Percentiles rank a stretch among this genome's conserved stretches.
Evolutionary conservation across 2,888 invertebrate genomes (phyloP).

Genomic region (Crematogaster levior): DNA sequence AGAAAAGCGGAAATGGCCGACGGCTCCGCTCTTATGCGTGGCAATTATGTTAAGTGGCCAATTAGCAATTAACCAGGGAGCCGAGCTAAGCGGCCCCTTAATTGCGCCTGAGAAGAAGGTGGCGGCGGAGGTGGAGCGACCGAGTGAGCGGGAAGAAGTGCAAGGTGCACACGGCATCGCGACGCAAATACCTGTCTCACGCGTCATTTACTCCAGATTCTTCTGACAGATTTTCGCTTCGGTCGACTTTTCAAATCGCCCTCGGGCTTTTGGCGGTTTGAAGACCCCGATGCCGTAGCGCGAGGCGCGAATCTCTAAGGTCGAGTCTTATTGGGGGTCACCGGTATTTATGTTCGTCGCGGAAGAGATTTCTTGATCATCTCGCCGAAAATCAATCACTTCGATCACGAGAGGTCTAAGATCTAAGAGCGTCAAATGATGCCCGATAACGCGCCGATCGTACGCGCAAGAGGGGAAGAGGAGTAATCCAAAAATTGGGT

Average conservation of each 20-base stretch:
- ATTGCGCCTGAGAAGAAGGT: slow-evolving; percentile 72
- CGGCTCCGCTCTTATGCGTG: slow-evolving; percentile 79
- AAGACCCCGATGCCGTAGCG: no score
- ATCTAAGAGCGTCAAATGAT: slow-evolving; percentile 8
- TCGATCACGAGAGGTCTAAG: not conserved
- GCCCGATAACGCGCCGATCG: not conserved
- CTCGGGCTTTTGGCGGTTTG: not conserved
- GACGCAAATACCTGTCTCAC: slow-evolving; percentile 61
- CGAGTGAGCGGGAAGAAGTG: slow-evolving; percentile 66
- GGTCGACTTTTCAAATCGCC: not conserved
- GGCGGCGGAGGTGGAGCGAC: slow-evolving; percentile 64
- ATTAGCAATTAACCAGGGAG: slow-evolving; percentile 83
- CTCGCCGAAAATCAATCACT: not conserved
- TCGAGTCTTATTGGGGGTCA: not conserved
- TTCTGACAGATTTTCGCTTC: slow-evolving; percentile 22
- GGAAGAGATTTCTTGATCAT: not conserved
- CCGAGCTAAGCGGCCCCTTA: slow-evolving; percentile 78
- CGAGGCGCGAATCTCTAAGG: not conserved
- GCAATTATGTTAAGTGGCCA: slow-evolving; percentile 83
- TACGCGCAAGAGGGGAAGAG: slow-evolving; percentile 1
- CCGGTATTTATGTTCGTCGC: not conserved
- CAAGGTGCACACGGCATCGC: slow-evolving; percentile 66
- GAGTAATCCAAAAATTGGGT: slow-evolving; percentile 38
- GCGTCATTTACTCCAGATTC: slow-evolving; percentile 66
- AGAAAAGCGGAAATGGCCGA: slow-evolving; percentile 82